Percentiles rank a stretch among this genome's conserved stretches.
These are phyloP conservation scores for Cinara cedri DNA, from an alignment of 2,888 invertebrate species.

Conservation along the genomic window DNA sequence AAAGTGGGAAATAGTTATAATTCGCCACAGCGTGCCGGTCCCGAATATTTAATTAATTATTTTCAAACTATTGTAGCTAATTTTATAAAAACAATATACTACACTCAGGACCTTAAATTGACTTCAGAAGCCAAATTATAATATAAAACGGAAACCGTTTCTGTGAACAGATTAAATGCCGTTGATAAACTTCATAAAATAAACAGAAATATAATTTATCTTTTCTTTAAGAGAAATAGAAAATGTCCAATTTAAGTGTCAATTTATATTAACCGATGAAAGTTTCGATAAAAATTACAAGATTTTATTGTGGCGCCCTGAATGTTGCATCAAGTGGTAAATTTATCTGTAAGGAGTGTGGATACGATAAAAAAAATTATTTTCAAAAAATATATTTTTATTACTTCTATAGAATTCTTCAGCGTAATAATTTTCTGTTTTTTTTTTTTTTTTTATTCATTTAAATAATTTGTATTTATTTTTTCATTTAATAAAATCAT, in stretches of 20 bases:
- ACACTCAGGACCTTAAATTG: too few relatives aligned
- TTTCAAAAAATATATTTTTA: background rate
- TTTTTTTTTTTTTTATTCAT: background rate
- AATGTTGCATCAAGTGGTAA: background rate
- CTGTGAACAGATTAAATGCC: too few relatives aligned
- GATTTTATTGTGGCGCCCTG: background rate
- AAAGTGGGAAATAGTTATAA: too few relatives aligned
- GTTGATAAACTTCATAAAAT: conserved; percentile 16
- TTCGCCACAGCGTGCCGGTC: too few relatives aligned
- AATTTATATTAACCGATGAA: background rate
- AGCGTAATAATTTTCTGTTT: background rate
- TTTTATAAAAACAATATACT: too few relatives aligned
- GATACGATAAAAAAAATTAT: background rate
- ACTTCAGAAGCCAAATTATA: too few relatives aligned
- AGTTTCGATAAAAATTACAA: background rate
- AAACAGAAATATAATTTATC: background rate
- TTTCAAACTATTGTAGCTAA: too few relatives aligned
- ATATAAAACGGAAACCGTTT: too few relatives aligned
- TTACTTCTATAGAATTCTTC: background rate
- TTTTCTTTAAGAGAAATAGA: conserved; percentile 1
- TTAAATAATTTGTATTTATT: too few relatives aligned
- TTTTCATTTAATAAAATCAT: too few relatives aligned
- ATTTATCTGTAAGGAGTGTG: background rate
- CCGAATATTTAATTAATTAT: too few relatives aligned
- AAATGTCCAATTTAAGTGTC: background rate